A percentile compares a stretch with the other conserved stretches of the same genome.
Conservation (phyloP, 2,113 vertebrate genomes). For the Brachyhypopomus gauderio region DNA sequence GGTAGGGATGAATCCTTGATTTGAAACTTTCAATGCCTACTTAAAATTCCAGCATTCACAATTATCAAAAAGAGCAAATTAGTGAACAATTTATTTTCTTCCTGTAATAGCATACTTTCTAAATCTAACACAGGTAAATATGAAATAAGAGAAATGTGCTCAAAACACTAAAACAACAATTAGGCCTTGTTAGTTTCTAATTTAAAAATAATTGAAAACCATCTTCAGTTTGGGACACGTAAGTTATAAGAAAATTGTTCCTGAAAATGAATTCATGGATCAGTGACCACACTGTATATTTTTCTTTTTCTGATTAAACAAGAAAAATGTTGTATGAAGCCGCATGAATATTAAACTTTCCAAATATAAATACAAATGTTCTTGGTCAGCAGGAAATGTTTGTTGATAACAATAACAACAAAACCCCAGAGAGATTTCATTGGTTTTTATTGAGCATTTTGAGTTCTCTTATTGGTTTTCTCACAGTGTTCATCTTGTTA, state of each 20-base stretch:
- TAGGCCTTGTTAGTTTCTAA: constrained; percentile 15
- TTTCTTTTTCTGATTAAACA: constrained; percentile 15
- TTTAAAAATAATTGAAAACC: constrained; percentile 7
- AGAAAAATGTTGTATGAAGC: not conserved
- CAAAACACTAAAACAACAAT: constrained; percentile 16
- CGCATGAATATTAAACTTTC: not conserved
- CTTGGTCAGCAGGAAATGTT: no score
- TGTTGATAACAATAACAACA: no score
- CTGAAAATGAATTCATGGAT: constrained; percentile 29
- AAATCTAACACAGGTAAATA: not conserved
- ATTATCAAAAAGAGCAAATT: no score
- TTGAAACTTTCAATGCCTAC: no score
- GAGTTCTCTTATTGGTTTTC: not conserved
- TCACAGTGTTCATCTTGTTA: constrained; percentile 34
- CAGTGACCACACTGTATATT: not conserved
- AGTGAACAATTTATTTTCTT: no score
- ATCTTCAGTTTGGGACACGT: not conserved
- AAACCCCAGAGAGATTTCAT: not conserved
- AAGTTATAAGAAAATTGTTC: not conserved
- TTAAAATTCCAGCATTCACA: no score
- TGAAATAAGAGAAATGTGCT: not conserved
- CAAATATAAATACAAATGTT: not conserved
- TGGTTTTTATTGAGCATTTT: not conserved
- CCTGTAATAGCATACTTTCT: no score
- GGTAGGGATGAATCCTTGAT: no score